Conservation (phyloP, 2,113 vertebrate species). For the Psettodes erumei region DNA sequence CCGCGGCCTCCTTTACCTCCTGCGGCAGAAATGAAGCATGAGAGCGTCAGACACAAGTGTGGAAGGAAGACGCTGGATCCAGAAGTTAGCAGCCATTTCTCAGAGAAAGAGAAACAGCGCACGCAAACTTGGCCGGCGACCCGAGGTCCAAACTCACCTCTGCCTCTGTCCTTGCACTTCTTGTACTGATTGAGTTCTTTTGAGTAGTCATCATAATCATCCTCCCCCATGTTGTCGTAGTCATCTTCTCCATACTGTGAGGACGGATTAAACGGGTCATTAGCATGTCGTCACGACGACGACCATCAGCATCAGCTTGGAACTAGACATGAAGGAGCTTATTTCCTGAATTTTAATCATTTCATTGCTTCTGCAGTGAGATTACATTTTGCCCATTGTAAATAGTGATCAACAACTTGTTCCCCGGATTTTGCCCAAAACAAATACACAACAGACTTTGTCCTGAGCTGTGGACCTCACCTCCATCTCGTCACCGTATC, state of each 20-base stretch:
- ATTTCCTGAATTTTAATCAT: neutral
- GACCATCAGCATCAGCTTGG: neutral
- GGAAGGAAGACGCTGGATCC: too few relatives aligned
- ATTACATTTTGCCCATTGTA: too few relatives aligned
- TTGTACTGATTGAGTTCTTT: constrained; percentile 92
- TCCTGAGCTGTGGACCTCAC: constrained; percentile 40
- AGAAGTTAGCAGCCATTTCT: neutral
- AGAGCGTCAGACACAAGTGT: neutral
- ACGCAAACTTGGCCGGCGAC: neutral
- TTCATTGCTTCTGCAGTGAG: too few relatives aligned
- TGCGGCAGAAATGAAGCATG: constrained; percentile 41
- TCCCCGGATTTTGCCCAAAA: neutral
- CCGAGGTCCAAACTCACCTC: constrained; percentile 71
- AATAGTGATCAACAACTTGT: neutral
- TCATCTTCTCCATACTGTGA: constrained; percentile 87
- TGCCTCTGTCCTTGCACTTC: constrained; percentile 89
- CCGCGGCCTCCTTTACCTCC: constrained; percentile 84
- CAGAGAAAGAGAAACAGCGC: neutral
- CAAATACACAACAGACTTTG: neutral
- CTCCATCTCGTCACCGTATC: constrained; percentile 83
- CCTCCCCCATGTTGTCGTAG: constrained; percentile 88
- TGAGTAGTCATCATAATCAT: constrained; percentile 91
- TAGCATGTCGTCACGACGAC: too few relatives aligned
- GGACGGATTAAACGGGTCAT: neutral
- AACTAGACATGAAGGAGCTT: neutral